Base-by-base conservation (phyloP, 2,113 vertebrate species). In the Ophthalmolycus amberensis region DNA sequence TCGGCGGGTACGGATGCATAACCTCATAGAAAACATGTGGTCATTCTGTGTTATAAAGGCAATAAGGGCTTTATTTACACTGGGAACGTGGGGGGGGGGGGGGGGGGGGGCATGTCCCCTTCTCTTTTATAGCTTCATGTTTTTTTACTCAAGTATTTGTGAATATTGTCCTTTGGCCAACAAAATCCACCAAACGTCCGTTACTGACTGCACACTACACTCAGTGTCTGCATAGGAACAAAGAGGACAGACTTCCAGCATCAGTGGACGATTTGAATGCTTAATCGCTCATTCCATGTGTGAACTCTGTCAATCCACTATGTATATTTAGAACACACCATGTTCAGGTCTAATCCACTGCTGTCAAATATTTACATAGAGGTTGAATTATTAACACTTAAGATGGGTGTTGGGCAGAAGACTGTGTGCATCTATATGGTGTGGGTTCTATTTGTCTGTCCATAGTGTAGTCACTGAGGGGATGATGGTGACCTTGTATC, bases 361-460 rank as follows among this genome's bases (percentile, higher is more conserved):
- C 29, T 9, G 71, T 83, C 1, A 85, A 79, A 87, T 71, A 86
- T 88, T 85, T 70, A 79, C 22, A 77, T 52, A 14, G 38, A 29
- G 40, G 12, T 2, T 85, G 42, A 78, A 81, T 88, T 76, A 88
- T 90, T 79, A 15, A 86, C 62, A n/a, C n/a, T 56, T 6, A 8
- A 22, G 37, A 27, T 11, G 29, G 32, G 34, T 9, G 15, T 67
- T 48, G 42, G 66, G 59, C 54, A 63, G 62, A 66, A 29, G 9
- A 52, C 9, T 27, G 22, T 5, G 25, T 22, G 20, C 27, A 8
- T 42, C 59, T 37, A 25, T 27, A 25, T 71, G 29, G 22, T 56
- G 10, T 16, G 27, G 37, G 64, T 20, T 44, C 9, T 20, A 59
- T 38, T 34, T 38, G n/a, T 6, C 0, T 14, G 20, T 48, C 11